phyloP scores from a whole-genome alignment of 2,113 vertebrate genomes.

The Ploceus nigricollis region DNA sequence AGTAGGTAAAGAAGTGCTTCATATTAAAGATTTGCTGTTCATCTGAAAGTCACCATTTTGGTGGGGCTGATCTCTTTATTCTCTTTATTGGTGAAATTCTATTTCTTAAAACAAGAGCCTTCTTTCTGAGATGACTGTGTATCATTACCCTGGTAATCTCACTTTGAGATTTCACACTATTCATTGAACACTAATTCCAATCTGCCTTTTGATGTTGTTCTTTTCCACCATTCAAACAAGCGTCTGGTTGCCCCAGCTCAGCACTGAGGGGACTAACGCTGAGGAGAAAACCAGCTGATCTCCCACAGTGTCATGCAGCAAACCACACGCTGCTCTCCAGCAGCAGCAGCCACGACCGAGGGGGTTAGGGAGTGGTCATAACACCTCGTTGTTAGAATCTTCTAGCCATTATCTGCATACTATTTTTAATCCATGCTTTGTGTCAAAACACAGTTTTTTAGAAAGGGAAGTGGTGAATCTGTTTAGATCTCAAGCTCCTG shows the following conservation, averaged over 20 bases:
- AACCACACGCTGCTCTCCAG: not conserved
- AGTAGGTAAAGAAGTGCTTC: constrained; percentile 21
- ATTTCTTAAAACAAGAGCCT: constrained; percentile 62
- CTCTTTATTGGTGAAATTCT: constrained; percentile 48
- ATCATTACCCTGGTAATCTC: constrained; percentile 63
- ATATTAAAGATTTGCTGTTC: constrained; percentile 55
- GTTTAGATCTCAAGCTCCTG: not conserved
- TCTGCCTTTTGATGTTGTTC: constrained; percentile 61
- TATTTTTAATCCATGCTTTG: constrained; percentile 40
- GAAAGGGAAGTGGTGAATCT: not conserved
- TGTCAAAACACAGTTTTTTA: not conserved
- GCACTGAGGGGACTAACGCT: not conserved
- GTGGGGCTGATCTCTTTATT: constrained; percentile 49
- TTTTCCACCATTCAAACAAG: constrained; percentile 64
- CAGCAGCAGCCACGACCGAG: not conserved
- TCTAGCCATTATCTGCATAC: not conserved
- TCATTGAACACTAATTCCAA: constrained; percentile 59
- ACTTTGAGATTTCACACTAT: constrained; percentile 63
- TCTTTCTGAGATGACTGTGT: constrained; percentile 43
- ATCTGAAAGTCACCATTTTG: constrained; percentile 46
- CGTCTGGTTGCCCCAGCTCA: constrained; percentile 33
- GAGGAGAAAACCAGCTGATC: constrained; percentile 12
- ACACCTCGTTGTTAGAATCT: constrained; percentile 2
- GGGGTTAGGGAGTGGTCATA: constrained; percentile 24
- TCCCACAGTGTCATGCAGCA: not conserved